phyloP scores from a whole-genome alignment of 2,888 invertebrate genomes.

The Uloborus plumipes region DNA sequence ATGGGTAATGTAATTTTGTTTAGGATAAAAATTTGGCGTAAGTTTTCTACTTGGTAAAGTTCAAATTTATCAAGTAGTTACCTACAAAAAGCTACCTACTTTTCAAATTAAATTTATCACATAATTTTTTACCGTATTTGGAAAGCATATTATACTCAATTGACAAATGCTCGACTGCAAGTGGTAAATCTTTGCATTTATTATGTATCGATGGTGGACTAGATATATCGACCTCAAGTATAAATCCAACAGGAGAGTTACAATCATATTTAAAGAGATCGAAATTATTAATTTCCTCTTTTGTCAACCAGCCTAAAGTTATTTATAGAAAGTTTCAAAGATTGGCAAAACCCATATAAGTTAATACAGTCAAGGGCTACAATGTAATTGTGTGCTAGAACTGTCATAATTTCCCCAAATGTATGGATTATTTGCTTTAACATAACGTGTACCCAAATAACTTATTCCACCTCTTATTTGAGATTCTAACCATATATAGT shows the following conservation, averaged over 20 bases:
- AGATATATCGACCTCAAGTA: not conserved
- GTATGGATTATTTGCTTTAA: constrained; percentile 12
- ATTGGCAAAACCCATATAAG: constrained; percentile 7
- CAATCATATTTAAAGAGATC: not conserved
- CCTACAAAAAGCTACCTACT: too few species aligned
- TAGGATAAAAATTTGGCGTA: not conserved
- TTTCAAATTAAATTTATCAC: constrained; percentile 3
- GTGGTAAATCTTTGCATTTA: not conserved
- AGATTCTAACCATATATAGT: constrained; percentile 8
- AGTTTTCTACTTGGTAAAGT: not conserved
- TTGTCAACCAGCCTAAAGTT: not conserved
- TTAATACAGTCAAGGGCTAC: constrained; percentile 11
- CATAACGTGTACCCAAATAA: constrained; percentile 4
- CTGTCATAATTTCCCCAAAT: not conserved
- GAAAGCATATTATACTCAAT: constrained; percentile 5
- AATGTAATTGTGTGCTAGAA: not conserved
- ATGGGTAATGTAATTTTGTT: constrained; percentile 1
- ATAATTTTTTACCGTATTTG: not conserved
- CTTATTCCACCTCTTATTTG: constrained; percentile 12
- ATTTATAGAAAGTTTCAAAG: not conserved
- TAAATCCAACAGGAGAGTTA: not conserved
- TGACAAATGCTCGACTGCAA: not conserved
- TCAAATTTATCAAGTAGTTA: too few species aligned
- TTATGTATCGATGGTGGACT: not conserved
- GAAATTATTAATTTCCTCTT: not conserved